Base-by-base conservation (phyloP, 2,888 invertebrate genomes). In the Harpalus rubripes region DNA sequence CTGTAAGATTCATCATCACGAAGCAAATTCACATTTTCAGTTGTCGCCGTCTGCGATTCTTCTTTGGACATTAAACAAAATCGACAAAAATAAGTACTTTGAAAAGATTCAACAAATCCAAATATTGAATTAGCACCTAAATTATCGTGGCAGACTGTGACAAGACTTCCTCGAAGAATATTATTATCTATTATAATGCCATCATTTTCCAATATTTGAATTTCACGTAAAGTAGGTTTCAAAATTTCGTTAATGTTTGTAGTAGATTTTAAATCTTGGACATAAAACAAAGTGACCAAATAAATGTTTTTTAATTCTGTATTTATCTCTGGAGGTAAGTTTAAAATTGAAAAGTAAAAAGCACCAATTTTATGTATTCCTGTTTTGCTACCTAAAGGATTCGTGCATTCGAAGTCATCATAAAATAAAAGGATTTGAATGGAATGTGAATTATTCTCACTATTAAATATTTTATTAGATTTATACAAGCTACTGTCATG, bases 371-470 rank as follows among this genome's bases (percentile, higher is more conserved):
- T 56, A 56, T 56, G 56, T 56, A 56, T 15, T 56, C 56, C 56
- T n/a, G 56, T 56, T 15, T 7, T 56, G 15, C 56, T 56, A n/a
- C 56, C 56, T 15, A 56, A 56, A n/a, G 56, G 56, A 56, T 56
- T 56, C 12, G 56, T 56, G 56, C 15, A 56, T 32, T 32, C 32
- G 32, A 32, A 32, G n/a, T 59, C 59, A 15, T 59, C 59, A 15
- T 59, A 59, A 59, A 59, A 59, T 59, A 59, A 59, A 59, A 59
- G n/a, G 16, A 59, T 59, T 18, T 59, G 16, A n/a, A 59, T 59
- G 3, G 59, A 59, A 59, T 52, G 22, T 4, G 16, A 59, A 59
- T 59, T 59, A 3, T 15, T 56, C 15, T 59, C 59, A 15, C 59
- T 59, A 8, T 6, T 59, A 59, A 59, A 59, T 59, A 59, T 59